Evolutionary conservation across 2,888 invertebrate genomes (phyloP).

Genomic region (Cephus nigrinus): DNA sequence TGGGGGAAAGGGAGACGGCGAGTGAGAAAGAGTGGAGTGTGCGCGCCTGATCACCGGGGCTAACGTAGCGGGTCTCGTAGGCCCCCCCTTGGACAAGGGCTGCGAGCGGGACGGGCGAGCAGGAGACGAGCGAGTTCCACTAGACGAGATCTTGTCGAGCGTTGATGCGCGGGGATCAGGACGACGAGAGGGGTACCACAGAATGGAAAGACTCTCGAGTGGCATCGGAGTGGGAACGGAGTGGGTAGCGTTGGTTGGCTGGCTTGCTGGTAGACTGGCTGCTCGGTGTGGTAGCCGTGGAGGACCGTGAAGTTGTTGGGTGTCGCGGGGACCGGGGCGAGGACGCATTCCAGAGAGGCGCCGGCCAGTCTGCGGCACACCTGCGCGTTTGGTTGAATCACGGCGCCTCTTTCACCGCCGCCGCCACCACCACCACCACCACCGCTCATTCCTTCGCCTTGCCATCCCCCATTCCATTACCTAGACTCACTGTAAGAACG

Average conservation of each 20-base stretch:
- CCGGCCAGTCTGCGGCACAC: conserved; percentile 65
- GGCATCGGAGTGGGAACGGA: neutral
- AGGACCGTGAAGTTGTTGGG: neutral
- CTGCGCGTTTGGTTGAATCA: conserved; percentile 63
- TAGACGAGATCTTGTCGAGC: conserved; percentile 6
- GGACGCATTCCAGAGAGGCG: conserved; percentile 63
- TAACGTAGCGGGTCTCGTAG: neutral
- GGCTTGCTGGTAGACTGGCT: neutral
- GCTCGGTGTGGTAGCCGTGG: neutral
- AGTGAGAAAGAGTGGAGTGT: conserved; percentile 6
- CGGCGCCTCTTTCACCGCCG: conserved; percentile 47
- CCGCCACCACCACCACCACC: conserved; percentile 11
- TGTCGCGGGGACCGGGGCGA: conserved; percentile 25
- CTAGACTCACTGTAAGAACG: neutral
- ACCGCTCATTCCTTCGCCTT: conserved; percentile 2
- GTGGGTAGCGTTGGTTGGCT: neutral
- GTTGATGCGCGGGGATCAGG: neutral
- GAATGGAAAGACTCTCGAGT: neutral
- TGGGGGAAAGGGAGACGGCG: conserved; percentile 1
- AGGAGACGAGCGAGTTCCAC: conserved; percentile 16
- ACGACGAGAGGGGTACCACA: conserved; percentile 8
- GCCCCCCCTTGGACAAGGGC: neutral
- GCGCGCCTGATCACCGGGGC: neutral
- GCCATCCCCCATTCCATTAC: neutral
- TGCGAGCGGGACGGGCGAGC: neutral